Base-by-base conservation (phyloP, 2,797 vertebrate species). In the Danio kyathit region DNA sequence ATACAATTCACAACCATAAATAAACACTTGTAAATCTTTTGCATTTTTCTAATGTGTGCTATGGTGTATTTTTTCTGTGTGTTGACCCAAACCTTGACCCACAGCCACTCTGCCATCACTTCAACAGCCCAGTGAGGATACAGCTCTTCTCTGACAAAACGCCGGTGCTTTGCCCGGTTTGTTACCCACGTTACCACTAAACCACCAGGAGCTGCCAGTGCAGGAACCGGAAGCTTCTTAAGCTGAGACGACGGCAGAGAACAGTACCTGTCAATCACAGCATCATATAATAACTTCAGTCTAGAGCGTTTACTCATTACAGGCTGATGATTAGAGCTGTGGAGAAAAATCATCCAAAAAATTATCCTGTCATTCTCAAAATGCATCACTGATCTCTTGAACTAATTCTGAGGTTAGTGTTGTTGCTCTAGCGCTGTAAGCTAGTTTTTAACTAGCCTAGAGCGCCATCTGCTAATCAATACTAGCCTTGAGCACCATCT, bases 101-200 rank as follows among this genome's bases (percentile, higher is more conserved):
- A 99, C 82, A 96, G 95, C 97, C 97, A 99, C 79, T 98, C 94
- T 0, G 95, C 96, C 59, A 96, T 82, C 0, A 92, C 88, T 80
- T 95, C 90, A 44, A 98, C 90, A 0, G 93, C 95, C 98, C 98
- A 99, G 74, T 93, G 90, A 6, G 97, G 97, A 87, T 96, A 99
- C 75, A 99, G 96, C 63, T 99, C 96, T 6, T 97, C 95, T 21
- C 92, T 93, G 59, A 99, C 93, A 67, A 96, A 99, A 7, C 88
- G 94, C 54, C 95, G 89, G 76, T 98, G 97, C 77, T 94, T 96
- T 72, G 96, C 95, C 52, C 95, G 94, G 79, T 99, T 99, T 14
- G 98, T 99, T 82, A 99, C 97, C 98, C 98, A 99, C 0, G 93
- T 97, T 86, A 96, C 93, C 69, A 99, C 90, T 57, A 99, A 92